Evolutionary conservation across 1,140 invertebrate genomes (phyloP).

Genomic region (Cylas formicarius): DNA sequence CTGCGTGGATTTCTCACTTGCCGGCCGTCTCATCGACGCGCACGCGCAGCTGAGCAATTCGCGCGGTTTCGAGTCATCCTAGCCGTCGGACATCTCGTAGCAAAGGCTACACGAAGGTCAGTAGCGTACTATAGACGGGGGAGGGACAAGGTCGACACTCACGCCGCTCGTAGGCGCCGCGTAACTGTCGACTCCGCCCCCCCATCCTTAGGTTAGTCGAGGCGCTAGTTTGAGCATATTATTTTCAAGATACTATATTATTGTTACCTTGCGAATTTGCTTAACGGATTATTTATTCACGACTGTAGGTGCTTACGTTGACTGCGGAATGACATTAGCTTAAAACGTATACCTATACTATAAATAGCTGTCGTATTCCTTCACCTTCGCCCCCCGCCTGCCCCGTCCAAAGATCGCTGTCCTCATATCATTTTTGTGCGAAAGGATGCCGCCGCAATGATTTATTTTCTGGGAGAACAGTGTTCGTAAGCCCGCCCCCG

Average conservation of each 20-base stretch:
- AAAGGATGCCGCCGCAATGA: conserved; percentile 35
- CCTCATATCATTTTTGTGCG: too few species aligned
- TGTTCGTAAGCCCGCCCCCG: conserved; percentile 24
- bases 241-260: conserved; percentile 5
- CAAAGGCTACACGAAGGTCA: conserved; percentile 40
- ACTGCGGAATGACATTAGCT: conserved; percentile 33
- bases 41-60: too few species aligned
- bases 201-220: conserved; percentile 13
- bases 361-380: conserved; percentile 37
- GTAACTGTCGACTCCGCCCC: background rate
- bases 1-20: conserved; percentile 16
- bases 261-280: conserved; percentile 16
- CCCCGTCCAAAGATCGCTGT: conserved; percentile 18
- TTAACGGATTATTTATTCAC: too few species aligned
- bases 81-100: conserved; percentile 36
- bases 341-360: conserved; percentile 32
- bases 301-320: conserved; percentile 14
- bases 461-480: conserved; percentile 40
- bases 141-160: background rate
- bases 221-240: conserved; percentile 30
- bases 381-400: conserved; percentile 15
- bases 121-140: conserved; percentile 18
- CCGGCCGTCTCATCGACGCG: too few species aligned
- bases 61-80: conserved; percentile 8
- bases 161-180: conserved; percentile 3